Base-by-base conservation (phyloP, 2,113 vertebrate genomes). In the Leptocoma aspasia region DNA sequence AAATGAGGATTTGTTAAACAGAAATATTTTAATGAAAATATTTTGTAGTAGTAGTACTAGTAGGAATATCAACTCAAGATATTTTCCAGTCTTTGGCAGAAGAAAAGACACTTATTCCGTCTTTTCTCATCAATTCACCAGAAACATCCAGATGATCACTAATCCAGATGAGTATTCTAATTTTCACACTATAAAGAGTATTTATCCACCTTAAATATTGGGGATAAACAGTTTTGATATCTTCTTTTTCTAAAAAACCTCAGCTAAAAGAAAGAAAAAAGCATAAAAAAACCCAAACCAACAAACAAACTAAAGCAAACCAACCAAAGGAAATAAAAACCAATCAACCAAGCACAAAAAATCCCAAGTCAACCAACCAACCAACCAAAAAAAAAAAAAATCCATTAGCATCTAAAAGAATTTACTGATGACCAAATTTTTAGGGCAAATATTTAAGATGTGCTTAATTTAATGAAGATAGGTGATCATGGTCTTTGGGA, bases 231-330 rank as follows among this genome's bases (percentile, higher is more conserved):
- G 33, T 42, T 42, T 42, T 19, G 4, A 28, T 20, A 6, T 7
- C 4, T 41, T 44, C 0, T 70, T 65, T 85, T 69, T 70, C 39
- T 31, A 52, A 52, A 88, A 69, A 35, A 27, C 0, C 22, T 44
- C 52, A 66, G 7, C 14, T 71, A 44, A 28, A 89, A 66, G 3
- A 15, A 42, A 52, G 31, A 28, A 14, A 57, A 68, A n/a, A 26
- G 1, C 9, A 45, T 45, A 1, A 23, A n/a, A 45, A 23, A 7
- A 0, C 3, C 12, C 23, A 53, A 45, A 5, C 7, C 13, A 59
- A 45, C 4, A 28, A 42, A 47, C 5, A 39, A 54, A 63, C 16
- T 17, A 10, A 24, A 70, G 47, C 16, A 35, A 47, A n/a, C 1
- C 33, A 61, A 19, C 2, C 6, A 45, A 52, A 50, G 2, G 4